Base-by-base conservation (phyloP, 1,140 invertebrate genomes). In the Eupristina koningsbergeri region DNA sequence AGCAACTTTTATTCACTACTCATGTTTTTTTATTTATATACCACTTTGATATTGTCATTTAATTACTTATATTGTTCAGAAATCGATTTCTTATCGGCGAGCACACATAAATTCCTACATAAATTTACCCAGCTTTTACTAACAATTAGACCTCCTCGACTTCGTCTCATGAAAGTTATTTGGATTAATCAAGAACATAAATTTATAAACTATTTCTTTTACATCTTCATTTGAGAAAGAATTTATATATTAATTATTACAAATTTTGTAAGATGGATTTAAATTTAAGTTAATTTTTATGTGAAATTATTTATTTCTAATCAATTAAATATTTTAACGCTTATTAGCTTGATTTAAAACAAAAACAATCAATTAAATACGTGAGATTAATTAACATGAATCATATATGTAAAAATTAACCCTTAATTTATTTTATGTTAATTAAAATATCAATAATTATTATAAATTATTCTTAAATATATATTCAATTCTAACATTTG, bases 121-220 rank as follows among this genome's bases (percentile, higher is more conserved):
- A 67, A 5, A 73, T 15, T 41, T 71, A 15, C 41, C 45, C 39
- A n/a, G 81, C 81, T 83, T 83, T 31, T 83, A 83, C 81, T 83
- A 83, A 83, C 81, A 77, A 69, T 41, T 61, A 71, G 74, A 78
- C 45, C 61, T 83, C 75, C 74, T 83, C 74, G 81, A 83, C 58
- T 47, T 77, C 81, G 81, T 77, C 36, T 83, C 45, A 76, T 36
- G 29, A 50, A 73, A 73, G 26, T 76, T 76, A 34, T 73, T 76
- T 76, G 63, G 26, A 76, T 64, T 64, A 82, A 82, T 82, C 73
- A 76, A 76, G n/a, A 22, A 76, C 15, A 67, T 29, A 53, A 81
- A 64, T 31, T 26, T 73, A 73, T 61, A 61, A 50, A 58, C 74
- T 58, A 75, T 64, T 74, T 64, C 13, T 63, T 75, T 75, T 75